Evolutionary conservation across 53 echinoderm and acorn worm genomes (phyloP), one percentile per base, ranked within the genome.

Genomic region (Apostichopus leukothele): DNA sequence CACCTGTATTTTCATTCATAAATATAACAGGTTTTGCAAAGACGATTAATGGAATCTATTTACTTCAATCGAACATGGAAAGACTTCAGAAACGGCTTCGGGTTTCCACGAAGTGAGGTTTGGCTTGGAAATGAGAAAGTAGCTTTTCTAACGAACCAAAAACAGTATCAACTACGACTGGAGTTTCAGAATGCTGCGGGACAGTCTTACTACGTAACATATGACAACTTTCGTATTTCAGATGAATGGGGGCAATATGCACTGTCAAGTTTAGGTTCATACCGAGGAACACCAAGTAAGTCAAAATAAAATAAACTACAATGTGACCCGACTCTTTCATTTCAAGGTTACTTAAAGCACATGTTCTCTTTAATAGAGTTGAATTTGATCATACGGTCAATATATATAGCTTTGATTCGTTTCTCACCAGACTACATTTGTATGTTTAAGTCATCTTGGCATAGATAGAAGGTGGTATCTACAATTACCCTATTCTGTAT

Each of bases 71-170:
- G 53, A n/a, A 13, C 39, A 4, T 78, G 78, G 78, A 12, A 18
- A 5, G 50, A 78, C 8, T 78, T 50, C 53, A 78, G 51, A 10
- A 12, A 18, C 8, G 77, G 78, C 4, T 78, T 78, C 3, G 53
- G 78, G 3, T 78, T 78, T 19, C 14, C 51, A 9, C n/a, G 51
- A 10, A 51, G n/a, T 5, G 78, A 78, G 16, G 11, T 78, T 39
- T 78, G 78, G 78, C 11, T 78, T n/a, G 78, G 78, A 12, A 78
- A 78, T 51, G 78, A 78, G n/a, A 78, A 78, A 78, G 11, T 78
- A 78, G 51, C 78, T 52, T 78, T 53, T 51, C 16, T 78, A 51
- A 78, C 50, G n/a, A 78, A 78, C 51, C 78, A 78, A 39, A 78
- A 78, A 5, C 18, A 51, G 10, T 78, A 53, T 78, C 51, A 78